A percentile compares a stretch with the other conserved stretches of the same genome.
phyloP scores from a whole-genome alignment of 2,113 vertebrate species.

The Echinops telfairi region DNA sequence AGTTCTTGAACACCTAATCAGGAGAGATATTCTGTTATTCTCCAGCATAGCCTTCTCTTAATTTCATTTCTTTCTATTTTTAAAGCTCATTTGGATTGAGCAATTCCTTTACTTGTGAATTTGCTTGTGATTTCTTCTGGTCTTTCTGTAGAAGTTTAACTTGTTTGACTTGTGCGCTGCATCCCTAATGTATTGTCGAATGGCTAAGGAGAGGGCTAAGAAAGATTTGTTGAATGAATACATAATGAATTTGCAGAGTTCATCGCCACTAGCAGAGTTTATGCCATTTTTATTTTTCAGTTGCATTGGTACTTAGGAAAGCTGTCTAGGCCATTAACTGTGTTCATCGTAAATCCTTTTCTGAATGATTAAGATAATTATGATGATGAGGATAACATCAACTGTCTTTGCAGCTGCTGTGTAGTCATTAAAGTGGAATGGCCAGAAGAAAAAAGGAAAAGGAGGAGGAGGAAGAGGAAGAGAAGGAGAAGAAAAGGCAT shows the following conservation, averaged over 20 bases:
- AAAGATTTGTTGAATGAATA: not conserved
- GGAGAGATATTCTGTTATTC: not conserved
- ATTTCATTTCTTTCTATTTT: not conserved
- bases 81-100: not conserved
- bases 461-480: not conserved
- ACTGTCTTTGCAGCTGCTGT: not conserved
- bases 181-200: too few relatives aligned
- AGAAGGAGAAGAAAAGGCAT: not conserved
- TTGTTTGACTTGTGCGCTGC: not conserved
- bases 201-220: not conserved
- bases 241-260: conserved; percentile 2
- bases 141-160: not conserved
- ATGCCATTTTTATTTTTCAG: not conserved
- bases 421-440: not conserved
- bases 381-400: not conserved
- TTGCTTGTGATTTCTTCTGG: not conserved
- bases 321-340: not conserved
- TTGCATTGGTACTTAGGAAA: not conserved
- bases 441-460: not conserved
- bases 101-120: not conserved
- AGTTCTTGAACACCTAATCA: not conserved
- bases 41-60: not conserved
- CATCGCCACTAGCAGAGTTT: not conserved
- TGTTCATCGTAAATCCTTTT: conserved; percentile 10
- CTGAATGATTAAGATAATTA: not conserved